A percentile compares a stretch with the other conserved stretches of the same genome.
These are phyloP conservation scores for Cynodonichthys magdalenae DNA, from an alignment of 2,797 vertebrate species.

Conservation along the genomic window DNA sequence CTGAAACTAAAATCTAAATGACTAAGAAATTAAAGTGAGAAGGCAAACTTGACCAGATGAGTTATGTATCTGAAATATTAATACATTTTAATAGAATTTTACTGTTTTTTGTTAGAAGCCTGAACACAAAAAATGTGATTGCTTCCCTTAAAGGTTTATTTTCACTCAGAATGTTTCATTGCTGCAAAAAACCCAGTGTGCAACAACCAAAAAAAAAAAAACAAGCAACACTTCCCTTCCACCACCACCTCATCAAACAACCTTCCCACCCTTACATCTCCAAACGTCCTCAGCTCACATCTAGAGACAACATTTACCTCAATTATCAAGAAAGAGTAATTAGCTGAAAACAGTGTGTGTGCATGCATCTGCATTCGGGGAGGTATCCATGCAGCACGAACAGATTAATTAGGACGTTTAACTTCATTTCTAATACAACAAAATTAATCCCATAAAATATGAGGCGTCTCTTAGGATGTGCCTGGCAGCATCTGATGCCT, in stretches of 20 bases:
- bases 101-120: slow-evolving; percentile 6
- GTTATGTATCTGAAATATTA: too few species aligned
- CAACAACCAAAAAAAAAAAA: slow-evolving; percentile 37
- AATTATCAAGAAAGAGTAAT: slow-evolving; percentile 86
- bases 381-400: slow-evolving; percentile 86
- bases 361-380: slow-evolving; percentile 57
- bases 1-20: too few species aligned
- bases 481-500: slow-evolving; percentile 90
- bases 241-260: slow-evolving; percentile 37
- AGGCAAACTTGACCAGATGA: too few species aligned
- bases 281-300: slow-evolving; percentile 60
- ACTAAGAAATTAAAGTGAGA: too few species aligned
- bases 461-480: slow-evolving; percentile 89
- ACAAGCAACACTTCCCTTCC: background rate
- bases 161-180: slow-evolving; percentile 48
- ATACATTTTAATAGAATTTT: slow-evolving; percentile 4
- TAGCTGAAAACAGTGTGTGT: slow-evolving; percentile 77
- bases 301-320: slow-evolving; percentile 68
- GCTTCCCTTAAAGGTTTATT: slow-evolving; percentile 59
- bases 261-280: slow-evolving; percentile 26
- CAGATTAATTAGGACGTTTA: slow-evolving; percentile 97
- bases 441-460: slow-evolving; percentile 95
- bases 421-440: slow-evolving; percentile 93
- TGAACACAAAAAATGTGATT: slow-evolving; percentile 36
- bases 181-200: slow-evolving; percentile 53